Base-by-base conservation (phyloP, 2,797 vertebrate genomes). In the Esox lucius region DNA sequence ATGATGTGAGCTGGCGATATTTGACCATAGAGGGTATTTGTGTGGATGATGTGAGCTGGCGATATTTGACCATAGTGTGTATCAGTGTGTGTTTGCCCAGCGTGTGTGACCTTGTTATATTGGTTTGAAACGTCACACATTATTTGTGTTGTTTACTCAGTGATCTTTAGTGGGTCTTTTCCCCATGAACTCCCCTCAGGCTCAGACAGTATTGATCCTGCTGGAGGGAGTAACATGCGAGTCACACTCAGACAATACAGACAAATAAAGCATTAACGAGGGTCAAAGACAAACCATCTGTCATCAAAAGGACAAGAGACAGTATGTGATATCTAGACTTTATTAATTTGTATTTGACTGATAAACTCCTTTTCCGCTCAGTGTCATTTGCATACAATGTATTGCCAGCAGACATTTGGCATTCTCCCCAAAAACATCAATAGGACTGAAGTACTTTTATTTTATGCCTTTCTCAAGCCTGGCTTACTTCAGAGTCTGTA, bases 151-250 rank as follows among this genome's bases (percentile, higher is more conserved):
- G 68, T 42, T 8, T 42, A 67, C 28, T 6, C 31, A 39, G 65
- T 67, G 65, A 17, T 39, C 33, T 39, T 16, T 67, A 33, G 16
- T n/a, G 16, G 24, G n/a, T 9, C 11, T 22, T 22, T 11, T n/a
- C 46, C 5, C 68, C 35, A 22, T 75, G 51, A 28, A 64, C 26
- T 31, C 24, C 61, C 65, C 56, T 67, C 59, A 62, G 70, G 51
- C 51, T 16, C 74, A 51, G 74, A 28, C 35, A 49, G 49, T 74
- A 76, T 73, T 68, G 71, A 76, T 74, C 22, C 39, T 48, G 35
- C 31, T 71, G 46, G n/a, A 26, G 69, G 31, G 26, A 26, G 13
- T 9, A 22, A 49, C 68, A 69, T 16, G 19, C 39, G 16, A 16
- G 4, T 48, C 22, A 69, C 22, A 69, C 68, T 22, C 33, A 68